Evolutionary conservation across 2,888 invertebrate species (phyloP), one percentile per base, ranked within the genome.

Genomic region (Agonopterix arenella): DNA sequence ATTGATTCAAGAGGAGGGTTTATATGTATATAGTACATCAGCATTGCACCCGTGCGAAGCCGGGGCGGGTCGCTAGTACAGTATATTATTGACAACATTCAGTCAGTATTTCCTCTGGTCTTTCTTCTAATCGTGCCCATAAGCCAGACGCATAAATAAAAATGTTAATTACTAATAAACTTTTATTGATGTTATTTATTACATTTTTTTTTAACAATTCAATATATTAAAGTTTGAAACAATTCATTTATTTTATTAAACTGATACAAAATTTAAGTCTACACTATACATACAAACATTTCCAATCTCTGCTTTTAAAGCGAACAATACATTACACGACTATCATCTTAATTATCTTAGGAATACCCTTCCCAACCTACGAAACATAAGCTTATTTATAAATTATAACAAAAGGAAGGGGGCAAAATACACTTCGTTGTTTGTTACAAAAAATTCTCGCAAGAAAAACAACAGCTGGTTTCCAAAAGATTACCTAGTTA

Each of bases 301-400:
- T 9, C 47, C 36, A 47, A 47, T 16, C 41, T 45, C 38, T 44
- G 54, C 57, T 57, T 57, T 57, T 55, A 50, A 54, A 59, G 57
- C 56, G 38, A 43, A 45, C 36, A 18, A 44, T 41, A 43, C 8
- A 36, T 45, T 46, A 41, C 43, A 47, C 46, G 46, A 47, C 45
- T 51, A 47, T 42, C 46, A 11, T 10, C 28, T 46, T 40, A 11
- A 36, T 37, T 40, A 36, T 13, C 60, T 62, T 61, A 59, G 37
- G 52, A 46, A 55, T 60, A 65, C 66, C 64, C 63, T 54, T 54
- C 57, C 57, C 66, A 50, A 50, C 48, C 57, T 51, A 51, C n/a
- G 28, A 28, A 28, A 28, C 28, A 44, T 10, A 52, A 7, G 54
- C 11, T 49, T 47, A 55, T 41, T 47, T 51, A 52, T 52, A 13